Percentiles rank a stretch among this genome's conserved stretches.
Evolutionary conservation across 2,888 invertebrate genomes (phyloP).

Genomic region (Caenorhabditis angaria): DNA sequence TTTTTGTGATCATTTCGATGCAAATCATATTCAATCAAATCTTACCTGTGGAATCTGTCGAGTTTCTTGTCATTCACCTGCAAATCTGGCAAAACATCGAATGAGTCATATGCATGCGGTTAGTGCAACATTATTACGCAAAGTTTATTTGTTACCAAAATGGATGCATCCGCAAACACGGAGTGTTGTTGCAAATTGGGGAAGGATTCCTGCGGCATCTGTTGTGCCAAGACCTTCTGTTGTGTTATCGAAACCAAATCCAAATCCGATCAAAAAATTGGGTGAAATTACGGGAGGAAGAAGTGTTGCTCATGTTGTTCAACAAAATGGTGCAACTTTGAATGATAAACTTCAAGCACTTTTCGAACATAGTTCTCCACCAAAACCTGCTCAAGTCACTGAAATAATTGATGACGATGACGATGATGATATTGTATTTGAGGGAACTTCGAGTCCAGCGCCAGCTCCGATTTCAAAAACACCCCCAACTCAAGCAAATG

Average conservation of each 20-base stretch:
- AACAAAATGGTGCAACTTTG: background rate
- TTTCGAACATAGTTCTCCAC: background rate
- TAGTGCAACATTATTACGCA: background rate
- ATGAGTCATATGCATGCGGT: background rate
- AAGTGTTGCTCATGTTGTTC: background rate
- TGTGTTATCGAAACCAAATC: no score
- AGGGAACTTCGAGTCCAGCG: background rate
- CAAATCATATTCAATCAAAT: constrained; percentile 5
- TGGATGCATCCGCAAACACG: background rate
- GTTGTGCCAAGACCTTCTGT: no score
- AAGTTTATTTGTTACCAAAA: background rate
- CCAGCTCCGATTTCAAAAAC: background rate
- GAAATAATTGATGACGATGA: background rate
- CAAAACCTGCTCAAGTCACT: no score
- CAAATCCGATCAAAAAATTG: no score
- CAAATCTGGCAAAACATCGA: background rate
- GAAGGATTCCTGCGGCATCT: background rate
- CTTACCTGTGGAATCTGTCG: background rate
- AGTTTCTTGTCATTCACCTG: background rate
- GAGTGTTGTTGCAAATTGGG: background rate
- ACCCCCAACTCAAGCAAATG: background rate
- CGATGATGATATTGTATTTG: constrained; percentile 6
- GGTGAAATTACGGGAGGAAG: no score
- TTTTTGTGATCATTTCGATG: constrained; percentile 29
- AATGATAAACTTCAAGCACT: background rate